Conservation (phyloP, 2,113 vertebrate species). For the Carettochelys insculpta region DNA sequence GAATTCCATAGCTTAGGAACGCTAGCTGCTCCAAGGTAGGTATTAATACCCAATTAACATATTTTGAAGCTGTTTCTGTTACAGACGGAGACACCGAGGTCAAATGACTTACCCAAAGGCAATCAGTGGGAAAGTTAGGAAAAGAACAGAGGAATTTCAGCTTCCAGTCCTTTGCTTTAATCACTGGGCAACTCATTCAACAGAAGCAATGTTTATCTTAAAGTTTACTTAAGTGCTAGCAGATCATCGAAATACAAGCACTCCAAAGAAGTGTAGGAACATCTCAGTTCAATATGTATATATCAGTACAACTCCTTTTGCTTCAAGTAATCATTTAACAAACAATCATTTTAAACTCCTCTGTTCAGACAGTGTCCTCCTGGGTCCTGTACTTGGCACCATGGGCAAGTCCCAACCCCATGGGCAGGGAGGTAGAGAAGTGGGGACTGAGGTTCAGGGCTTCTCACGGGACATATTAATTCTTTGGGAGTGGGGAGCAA, state of each 20-base stretch:
- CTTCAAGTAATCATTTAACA: background rate
- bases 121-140: background rate
- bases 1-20: background rate
- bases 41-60: too few species aligned
- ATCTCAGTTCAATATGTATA: background rate
- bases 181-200: background rate
- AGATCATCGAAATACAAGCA: background rate
- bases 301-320: background rate
- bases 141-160: background rate
- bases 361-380: background rate
- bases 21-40: too few species aligned
- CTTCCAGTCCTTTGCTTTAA: background rate
- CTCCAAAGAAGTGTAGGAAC: background rate
- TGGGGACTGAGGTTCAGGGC: too few species aligned
- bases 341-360: background rate
- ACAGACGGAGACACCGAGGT: background rate
- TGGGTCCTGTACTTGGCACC: background rate
- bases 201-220: background rate
- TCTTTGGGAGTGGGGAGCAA: too few species aligned
- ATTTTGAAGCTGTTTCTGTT: background rate
- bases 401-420: too few species aligned
- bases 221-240: background rate
- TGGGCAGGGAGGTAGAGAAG: too few species aligned
- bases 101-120: background rate
- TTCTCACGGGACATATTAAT: too few species aligned